Evolutionary conservation across 2,797 vertebrate genomes (phyloP).

Genomic region (Nannoperca australis): DNA sequence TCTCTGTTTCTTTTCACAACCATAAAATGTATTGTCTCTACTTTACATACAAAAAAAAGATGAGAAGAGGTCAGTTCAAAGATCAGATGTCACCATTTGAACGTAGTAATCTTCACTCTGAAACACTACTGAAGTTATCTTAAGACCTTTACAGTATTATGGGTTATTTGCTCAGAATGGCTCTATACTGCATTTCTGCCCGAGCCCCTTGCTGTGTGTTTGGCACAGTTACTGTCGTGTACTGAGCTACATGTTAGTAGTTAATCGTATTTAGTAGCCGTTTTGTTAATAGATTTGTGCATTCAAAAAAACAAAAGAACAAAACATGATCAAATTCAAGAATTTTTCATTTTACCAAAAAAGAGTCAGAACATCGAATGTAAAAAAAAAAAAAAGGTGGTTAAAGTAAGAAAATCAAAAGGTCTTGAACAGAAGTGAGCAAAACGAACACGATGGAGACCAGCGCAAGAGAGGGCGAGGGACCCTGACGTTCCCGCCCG

Average conservation of each 20-base stretch:
- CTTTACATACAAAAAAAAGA: slow-evolving; percentile 36
- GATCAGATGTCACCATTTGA: slow-evolving; percentile 29
- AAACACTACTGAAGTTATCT: slow-evolving; percentile 18
- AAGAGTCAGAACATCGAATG: slow-evolving; percentile 56
- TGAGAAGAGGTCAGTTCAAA: slow-evolving; percentile 36
- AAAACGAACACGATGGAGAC: slow-evolving; percentile 84
- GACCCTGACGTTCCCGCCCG: slow-evolving; percentile 68
- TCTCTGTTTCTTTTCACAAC: neutral
- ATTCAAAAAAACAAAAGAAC: slow-evolving; percentile 60
- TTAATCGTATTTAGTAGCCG: slow-evolving; percentile 72
- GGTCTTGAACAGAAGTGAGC: slow-evolving; percentile 80
- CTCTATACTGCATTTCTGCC: slow-evolving; percentile 45
- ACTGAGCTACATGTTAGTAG: slow-evolving; percentile 76
- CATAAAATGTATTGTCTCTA: slow-evolving; percentile 24
- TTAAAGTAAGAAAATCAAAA: slow-evolving; percentile 58
- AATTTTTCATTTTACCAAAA: slow-evolving; percentile 34
- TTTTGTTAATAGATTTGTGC: slow-evolving; percentile 73
- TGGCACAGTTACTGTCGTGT: slow-evolving; percentile 77
- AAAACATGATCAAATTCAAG: slow-evolving; percentile 51
- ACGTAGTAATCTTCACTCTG: slow-evolving; percentile 2
- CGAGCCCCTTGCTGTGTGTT: slow-evolving; percentile 64
- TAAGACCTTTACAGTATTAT: slow-evolving; percentile 37
- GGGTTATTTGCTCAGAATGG: slow-evolving; percentile 32
- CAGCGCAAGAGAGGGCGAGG: slow-evolving; percentile 83
- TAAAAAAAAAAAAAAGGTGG: slow-evolving; percentile 25